Evolutionary conservation across 1,140 invertebrate genomes (phyloP).

Genomic region (Pachypeltis micranthus): DNA sequence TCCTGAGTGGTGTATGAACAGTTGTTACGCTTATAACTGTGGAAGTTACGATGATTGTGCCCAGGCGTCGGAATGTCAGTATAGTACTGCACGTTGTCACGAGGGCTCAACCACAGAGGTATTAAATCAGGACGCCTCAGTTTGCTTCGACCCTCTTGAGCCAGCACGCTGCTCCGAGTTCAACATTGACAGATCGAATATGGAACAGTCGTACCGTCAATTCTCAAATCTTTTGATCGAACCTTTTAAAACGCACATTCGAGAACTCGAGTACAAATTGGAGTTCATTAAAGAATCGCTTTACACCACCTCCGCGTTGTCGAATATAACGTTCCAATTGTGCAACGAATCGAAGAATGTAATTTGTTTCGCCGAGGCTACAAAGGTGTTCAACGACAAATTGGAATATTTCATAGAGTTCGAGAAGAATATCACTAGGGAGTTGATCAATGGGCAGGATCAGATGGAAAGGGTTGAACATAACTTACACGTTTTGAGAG

Average conservation of each 20-base stretch:
- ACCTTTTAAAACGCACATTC: not conserved
- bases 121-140: too few relatives aligned
- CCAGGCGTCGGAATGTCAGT: too few relatives aligned
- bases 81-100: too few relatives aligned
- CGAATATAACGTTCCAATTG: not conserved
- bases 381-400: not conserved
- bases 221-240: not conserved
- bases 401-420: not conserved
- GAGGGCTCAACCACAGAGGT: not conserved
- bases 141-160: too few relatives aligned
- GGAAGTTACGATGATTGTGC: too few relatives aligned
- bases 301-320: not conserved
- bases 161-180: not conserved
- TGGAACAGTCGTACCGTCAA: not conserved
- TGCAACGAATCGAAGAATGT: too few relatives aligned
- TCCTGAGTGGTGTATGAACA: not conserved
- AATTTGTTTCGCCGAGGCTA: not conserved
- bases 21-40: too few relatives aligned
- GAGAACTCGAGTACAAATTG: not conserved
- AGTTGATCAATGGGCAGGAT: not conserved
- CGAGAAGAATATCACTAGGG: not conserved
- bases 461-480: not conserved
- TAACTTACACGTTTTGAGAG: not conserved
- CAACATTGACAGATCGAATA: not conserved
- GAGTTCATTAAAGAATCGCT: not conserved